phyloP scores from a whole-genome alignment of 2,888 invertebrate genomes.

The Yponomeuta malinellus region DNA sequence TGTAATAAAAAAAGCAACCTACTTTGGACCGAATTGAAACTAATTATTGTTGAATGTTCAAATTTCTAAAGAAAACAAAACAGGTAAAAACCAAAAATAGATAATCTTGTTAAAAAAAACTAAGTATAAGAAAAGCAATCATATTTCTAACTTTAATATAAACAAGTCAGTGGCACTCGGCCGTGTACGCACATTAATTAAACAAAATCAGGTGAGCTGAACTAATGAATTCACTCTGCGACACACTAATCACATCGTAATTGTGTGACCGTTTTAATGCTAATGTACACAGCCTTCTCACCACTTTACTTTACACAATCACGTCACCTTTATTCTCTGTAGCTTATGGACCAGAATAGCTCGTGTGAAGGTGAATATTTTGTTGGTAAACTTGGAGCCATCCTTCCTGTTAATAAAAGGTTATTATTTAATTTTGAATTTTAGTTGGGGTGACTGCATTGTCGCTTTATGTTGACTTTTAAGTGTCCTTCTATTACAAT shows the following conservation, averaged over 20 bases:
- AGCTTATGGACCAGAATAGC: not conserved
- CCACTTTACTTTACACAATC: slow-evolving; percentile 22
- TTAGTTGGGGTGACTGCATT: not conserved
- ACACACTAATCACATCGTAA: slow-evolving; percentile 65
- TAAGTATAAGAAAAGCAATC: too few species aligned
- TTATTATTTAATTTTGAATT: slow-evolving; percentile 8
- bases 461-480: not conserved
- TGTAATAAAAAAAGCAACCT: too few species aligned
- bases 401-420: slow-evolving; percentile 17
- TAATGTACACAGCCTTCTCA: slow-evolving; percentile 38
- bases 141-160: not conserved
- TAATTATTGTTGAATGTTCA: too few species aligned
- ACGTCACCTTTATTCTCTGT: not conserved
- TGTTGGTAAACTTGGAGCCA: slow-evolving; percentile 28
- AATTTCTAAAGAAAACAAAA: too few species aligned
- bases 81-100: too few species aligned
- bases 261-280: slow-evolving; percentile 72
- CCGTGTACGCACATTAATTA: slow-evolving; percentile 47
- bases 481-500: not conserved
- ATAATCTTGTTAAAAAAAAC: too few species aligned
- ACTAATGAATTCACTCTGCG: slow-evolving; percentile 73
- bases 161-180: slow-evolving; percentile 14
- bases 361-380: not conserved
- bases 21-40: too few species aligned
- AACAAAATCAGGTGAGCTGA: slow-evolving; percentile 75